phyloP scores from a whole-genome alignment of 64 coral and sea anemone genomes.

The Porites australiensis region DNA sequence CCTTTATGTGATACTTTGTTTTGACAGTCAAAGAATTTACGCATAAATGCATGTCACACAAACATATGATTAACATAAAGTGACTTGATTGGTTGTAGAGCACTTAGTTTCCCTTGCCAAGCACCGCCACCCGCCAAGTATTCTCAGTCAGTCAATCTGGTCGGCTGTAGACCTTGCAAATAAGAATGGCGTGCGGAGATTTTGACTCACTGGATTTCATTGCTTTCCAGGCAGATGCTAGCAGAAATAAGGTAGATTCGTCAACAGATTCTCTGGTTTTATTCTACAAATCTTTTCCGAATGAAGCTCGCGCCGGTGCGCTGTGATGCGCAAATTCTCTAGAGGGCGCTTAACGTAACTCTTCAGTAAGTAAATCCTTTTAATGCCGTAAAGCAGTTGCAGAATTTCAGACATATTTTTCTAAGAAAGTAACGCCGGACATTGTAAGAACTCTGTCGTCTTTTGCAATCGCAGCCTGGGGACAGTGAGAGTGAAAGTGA shows the following conservation, averaged over 20 bases:
- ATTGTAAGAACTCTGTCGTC: background rate
- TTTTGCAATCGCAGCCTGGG: background rate
- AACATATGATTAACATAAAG: slow-evolving; percentile 62
- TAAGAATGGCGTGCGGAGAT: slow-evolving; percentile 28
- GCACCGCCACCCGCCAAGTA: background rate
- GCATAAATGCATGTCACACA: slow-evolving; percentile 40
- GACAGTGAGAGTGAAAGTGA: background rate
- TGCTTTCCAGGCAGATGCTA: slow-evolving; percentile 44
- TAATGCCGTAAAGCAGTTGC: background rate
- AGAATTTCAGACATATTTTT: background rate
- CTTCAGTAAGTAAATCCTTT: background rate
- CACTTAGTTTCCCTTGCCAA: background rate
- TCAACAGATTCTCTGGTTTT: background rate
- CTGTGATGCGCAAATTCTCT: background rate
- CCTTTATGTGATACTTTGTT: background rate
- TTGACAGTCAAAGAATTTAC: slow-evolving; percentile 41
- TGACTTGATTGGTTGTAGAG: slow-evolving; percentile 19
- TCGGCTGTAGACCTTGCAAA: background rate
- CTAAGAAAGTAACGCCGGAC: background rate
- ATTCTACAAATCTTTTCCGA: background rate
- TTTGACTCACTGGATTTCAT: slow-evolving; percentile 61
- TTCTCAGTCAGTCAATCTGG: background rate
- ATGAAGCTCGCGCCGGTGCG: background rate
- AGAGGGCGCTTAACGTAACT: slow-evolving; percentile 5
- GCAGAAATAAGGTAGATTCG: slow-evolving; percentile 56